phyloP scores from a whole-genome alignment of 1,140 invertebrate species.

The Microplitis demolitor region DNA sequence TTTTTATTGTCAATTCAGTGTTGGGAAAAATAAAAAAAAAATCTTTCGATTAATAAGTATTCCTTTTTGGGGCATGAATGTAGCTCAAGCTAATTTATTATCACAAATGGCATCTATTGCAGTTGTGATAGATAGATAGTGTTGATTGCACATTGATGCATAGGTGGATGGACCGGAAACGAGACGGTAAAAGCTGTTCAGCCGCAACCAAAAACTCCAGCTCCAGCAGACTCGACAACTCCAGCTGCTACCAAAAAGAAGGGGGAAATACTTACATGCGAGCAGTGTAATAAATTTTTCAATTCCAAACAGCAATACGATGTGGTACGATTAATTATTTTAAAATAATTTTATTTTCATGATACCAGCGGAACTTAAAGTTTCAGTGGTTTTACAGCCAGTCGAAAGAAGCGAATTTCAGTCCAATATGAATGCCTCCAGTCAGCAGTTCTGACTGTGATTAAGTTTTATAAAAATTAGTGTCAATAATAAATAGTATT shows the following conservation, averaged over 20 bases:
- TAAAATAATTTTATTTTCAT: too few relatives aligned
- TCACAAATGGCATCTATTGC: slow-evolving; percentile 51
- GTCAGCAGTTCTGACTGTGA: too few relatives aligned
- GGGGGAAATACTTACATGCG: slow-evolving; percentile 43
- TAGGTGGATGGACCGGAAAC: slow-evolving; percentile 53
- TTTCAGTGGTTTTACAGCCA: too few relatives aligned
- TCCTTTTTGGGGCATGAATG: slow-evolving; percentile 57
- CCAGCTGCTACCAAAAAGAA: slow-evolving; percentile 33
- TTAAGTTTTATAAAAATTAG: too few relatives aligned
- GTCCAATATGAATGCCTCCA: too few relatives aligned
- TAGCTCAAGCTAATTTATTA: slow-evolving; percentile 64
- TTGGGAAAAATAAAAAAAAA: not conserved
- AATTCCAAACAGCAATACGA: slow-evolving; percentile 55
- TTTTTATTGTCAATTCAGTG: not conserved
- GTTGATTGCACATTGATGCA: slow-evolving; percentile 62
- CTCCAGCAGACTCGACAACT: slow-evolving; percentile 9
- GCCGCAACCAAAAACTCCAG: not conserved
- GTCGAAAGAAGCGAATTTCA: too few relatives aligned
- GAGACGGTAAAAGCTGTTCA: slow-evolving; percentile 18
- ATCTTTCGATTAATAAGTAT: slow-evolving; percentile 32
- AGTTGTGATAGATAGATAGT: slow-evolving; percentile 62
- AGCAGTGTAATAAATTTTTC: slow-evolving; percentile 57
- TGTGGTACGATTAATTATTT: slow-evolving; percentile 45
- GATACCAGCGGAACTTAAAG: too few relatives aligned
- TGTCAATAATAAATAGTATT: too few relatives aligned